Base-by-base conservation (phyloP, 2,113 vertebrate species). In the Mus musculus region DNA sequence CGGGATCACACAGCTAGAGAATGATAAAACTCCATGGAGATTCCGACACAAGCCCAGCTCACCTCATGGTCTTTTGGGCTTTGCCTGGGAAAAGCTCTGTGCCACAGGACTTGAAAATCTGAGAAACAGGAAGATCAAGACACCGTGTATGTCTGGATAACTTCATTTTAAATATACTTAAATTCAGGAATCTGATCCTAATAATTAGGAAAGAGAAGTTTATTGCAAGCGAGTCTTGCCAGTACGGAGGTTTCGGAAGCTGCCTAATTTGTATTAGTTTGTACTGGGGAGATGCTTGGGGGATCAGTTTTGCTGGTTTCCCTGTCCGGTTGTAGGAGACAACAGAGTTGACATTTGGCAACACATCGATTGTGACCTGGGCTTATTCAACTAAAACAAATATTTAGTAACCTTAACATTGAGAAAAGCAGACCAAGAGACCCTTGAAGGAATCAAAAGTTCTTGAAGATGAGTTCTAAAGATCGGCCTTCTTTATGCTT, bases 401-500 rank as follows among this genome's bases (percentile, higher is more conserved):
- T 96, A 59, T 46, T 87, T 91, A 87, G 0, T 69, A 30, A 76
- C 14, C 30, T 76, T 69, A 63, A 28, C 14, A 67, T 17, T n/a
- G 17, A 93, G 46, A 76, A 84, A 92, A 72, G 19, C 24, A 33
- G 54, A 95, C 78, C 2, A 0, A 16, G 65, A 85, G 36, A 30
- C 24, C 33, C 33, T 92, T 13, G 4, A 26, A 36, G 14, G 59
- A 73, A 75, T 78, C 72, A 56, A 56, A 33, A 26, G 1, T 82
- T 95, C 88, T 88, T 72, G 30, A 82, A 88, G 46, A 54, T 86
- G 76, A 30, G 3, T 67, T 81, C 94, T 89, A 49, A 95, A 92
- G 39, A 61, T 69, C 88, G 30, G 22, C 6, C 65, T 90, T 81
- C 52, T 61, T 49, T 78, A 61, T 76, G 33, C 87, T 67, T 36